Conservation (phyloP, 2,888 invertebrate species). For the Adelphocoris suturalis region DNA sequence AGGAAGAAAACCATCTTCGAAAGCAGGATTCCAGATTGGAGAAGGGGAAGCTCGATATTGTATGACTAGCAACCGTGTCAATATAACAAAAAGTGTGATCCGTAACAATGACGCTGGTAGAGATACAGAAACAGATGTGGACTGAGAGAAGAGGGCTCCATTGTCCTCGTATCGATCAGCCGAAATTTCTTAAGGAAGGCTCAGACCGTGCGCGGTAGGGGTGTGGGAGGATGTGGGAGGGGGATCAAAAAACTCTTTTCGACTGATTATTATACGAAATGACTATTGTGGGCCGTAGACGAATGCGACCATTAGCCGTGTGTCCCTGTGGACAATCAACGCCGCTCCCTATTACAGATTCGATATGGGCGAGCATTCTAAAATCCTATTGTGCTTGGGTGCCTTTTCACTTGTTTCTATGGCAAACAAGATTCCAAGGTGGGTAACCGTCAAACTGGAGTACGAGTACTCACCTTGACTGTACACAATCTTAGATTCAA, state of each 20-base stretch:
- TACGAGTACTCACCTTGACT: not conserved
- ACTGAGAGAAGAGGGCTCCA: constrained; percentile 50
- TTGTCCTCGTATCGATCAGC: constrained; percentile 24
- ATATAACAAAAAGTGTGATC: constrained; percentile 22
- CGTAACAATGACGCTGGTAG: constrained; percentile 19
- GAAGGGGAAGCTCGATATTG: not conserved
- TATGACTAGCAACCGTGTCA: constrained; percentile 22
- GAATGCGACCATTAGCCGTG: constrained; percentile 66
- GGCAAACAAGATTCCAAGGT: constrained; percentile 60
- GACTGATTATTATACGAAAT: constrained; percentile 61
- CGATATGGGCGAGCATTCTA: constrained; percentile 70
- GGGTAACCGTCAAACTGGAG: not conserved
- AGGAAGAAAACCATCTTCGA: too few species aligned
- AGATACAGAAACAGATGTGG: constrained; percentile 48
- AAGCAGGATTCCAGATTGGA: too few species aligned
- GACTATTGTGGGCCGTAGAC: constrained; percentile 59
- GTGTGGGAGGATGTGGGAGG: constrained; percentile 5
- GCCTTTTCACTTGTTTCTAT: constrained; percentile 50
- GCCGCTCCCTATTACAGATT: constrained; percentile 73
- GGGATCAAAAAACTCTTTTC: constrained; percentile 55
- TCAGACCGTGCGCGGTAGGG: not conserved
- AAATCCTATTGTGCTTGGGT: constrained; percentile 51
- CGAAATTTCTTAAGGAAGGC: constrained; percentile 40
- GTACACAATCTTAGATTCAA: too few species aligned
- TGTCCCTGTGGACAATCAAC: constrained; percentile 70